These are phyloP conservation scores for Stegodyphus mimosarum DNA, from an alignment of 1,140 invertebrate species.

Conservation along the genomic window DNA sequence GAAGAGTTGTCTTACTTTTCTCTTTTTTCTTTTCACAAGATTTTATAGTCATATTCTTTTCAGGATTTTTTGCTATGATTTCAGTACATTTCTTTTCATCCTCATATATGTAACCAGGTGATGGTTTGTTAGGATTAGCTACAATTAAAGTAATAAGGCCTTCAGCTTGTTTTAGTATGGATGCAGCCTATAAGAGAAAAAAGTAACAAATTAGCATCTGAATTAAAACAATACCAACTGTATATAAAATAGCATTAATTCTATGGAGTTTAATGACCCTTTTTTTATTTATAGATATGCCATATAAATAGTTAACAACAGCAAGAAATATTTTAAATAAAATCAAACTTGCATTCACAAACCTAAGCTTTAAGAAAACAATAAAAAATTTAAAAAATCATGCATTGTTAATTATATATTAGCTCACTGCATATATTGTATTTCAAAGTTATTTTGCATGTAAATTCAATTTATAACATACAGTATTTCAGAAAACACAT, in stretches of 20 bases:
- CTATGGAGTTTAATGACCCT: background rate
- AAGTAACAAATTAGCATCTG: conserved; percentile 62
- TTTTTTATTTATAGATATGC: no score
- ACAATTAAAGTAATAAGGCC: conserved; percentile 86
- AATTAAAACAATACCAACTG: conserved; percentile 64
- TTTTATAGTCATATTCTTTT: conserved; percentile 46
- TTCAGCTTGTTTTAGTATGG: conserved; percentile 85
- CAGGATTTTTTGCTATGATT: conserved; percentile 68
- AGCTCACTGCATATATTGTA: no score
- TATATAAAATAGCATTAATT: conserved; percentile 1
- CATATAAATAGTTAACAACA: no score
- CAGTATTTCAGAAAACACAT: no score
- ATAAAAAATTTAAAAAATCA: no score
- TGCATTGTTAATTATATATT: no score
- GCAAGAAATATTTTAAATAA: no score
- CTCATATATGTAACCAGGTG: conserved; percentile 35
- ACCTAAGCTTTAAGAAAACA: no score
- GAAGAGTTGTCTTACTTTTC: conserved; percentile 66
- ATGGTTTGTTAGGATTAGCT: conserved; percentile 81
- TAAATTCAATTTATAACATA: no score
- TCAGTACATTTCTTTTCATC: conserved; percentile 33
- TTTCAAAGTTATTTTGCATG: no score
- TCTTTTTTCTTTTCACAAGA: conserved; percentile 64
- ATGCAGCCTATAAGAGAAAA: conserved; percentile 76
- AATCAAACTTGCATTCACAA: no score